These are phyloP conservation scores for Agrilus cyanescens DNA, from an alignment of 2,888 invertebrate genomes.

Conservation along the genomic window DNA sequence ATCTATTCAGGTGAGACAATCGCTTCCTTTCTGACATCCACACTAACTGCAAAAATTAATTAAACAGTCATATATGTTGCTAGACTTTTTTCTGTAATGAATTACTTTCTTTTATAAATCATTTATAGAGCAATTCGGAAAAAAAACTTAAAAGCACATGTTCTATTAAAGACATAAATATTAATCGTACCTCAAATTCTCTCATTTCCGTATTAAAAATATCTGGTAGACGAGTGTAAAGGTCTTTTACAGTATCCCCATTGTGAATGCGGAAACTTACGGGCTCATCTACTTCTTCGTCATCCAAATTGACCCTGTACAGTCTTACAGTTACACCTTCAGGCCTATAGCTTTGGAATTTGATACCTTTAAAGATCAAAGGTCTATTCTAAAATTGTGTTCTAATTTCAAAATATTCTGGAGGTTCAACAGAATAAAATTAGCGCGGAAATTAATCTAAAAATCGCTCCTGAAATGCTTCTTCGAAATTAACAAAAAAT, in stretches of 20 bases:
- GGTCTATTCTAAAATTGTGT: neutral
- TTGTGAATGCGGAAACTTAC: slow-evolving; percentile 46
- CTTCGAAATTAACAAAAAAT: too few relatives aligned
- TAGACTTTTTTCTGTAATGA: neutral
- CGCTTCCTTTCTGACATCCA: slow-evolving; percentile 35
- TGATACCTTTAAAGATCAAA: slow-evolving; percentile 21
- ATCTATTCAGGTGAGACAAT: slow-evolving; percentile 30
- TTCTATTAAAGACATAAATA: neutral
- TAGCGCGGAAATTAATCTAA: too few relatives aligned
- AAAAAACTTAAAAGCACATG: neutral
- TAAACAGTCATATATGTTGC: neutral
- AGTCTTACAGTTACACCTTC: slow-evolving; percentile 51
- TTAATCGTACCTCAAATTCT: slow-evolving; percentile 7
- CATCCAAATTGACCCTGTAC: slow-evolving; percentile 47
- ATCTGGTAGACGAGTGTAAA: slow-evolving; percentile 44
- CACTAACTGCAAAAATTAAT: slow-evolving; percentile 25
- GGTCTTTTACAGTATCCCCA: slow-evolving; percentile 42
- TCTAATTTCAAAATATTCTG: neutral
- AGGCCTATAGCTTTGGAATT: slow-evolving; percentile 49
- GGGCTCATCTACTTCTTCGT: slow-evolving; percentile 50
- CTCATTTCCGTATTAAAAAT: slow-evolving; percentile 34
- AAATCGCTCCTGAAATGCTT: too few relatives aligned
- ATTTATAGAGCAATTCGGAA: too few relatives aligned
- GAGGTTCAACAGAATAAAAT: too few relatives aligned
- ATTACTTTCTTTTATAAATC: too few relatives aligned